These are phyloP conservation scores for Beris chalybata DNA, from an alignment of 2,888 invertebrate genomes.

Conservation along the genomic window DNA sequence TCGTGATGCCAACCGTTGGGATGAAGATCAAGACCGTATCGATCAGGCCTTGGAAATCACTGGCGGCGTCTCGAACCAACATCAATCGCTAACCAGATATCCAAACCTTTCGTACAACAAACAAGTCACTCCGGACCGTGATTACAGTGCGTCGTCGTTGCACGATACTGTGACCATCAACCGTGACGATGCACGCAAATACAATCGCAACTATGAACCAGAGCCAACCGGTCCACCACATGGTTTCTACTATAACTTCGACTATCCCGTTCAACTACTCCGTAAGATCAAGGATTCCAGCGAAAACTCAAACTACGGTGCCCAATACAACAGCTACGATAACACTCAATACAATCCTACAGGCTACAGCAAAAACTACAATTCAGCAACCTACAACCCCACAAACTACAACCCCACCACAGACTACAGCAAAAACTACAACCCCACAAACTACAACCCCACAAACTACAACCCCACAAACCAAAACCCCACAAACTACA, in stretches of 20 bases:
- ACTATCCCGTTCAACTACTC: slow-evolving; percentile 64
- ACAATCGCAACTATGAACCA: slow-evolving; percentile 47
- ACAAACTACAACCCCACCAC: background rate
- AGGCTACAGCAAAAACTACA: too few species aligned
- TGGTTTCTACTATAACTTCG: slow-evolving; percentile 74
- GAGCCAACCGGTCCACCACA: slow-evolving; percentile 63
- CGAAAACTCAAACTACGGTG: slow-evolving; percentile 8
- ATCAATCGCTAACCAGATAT: slow-evolving; percentile 37
- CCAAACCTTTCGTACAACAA: slow-evolving; percentile 35
- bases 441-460: background rate
- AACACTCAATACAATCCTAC: slow-evolving; percentile 8
- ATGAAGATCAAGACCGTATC: slow-evolving; percentile 36
- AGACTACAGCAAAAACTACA: background rate
- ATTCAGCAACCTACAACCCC: background rate
- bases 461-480: background rate
- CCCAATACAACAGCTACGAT: slow-evolving; percentile 3
- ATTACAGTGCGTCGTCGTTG: slow-evolving; percentile 23
- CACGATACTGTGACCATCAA: slow-evolving; percentile 27
- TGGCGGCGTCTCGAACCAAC: slow-evolving; percentile 36
- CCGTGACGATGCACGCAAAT: slow-evolving; percentile 13
- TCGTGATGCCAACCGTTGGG: slow-evolving; percentile 33
- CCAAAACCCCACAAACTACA: background rate
- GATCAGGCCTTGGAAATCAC: slow-evolving; percentile 38
- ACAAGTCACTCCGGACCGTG: slow-evolving; percentile 31
- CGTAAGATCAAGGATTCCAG: slow-evolving; percentile 6